These are phyloP conservation scores for Festucalex cinctus DNA, from an alignment of 2,113 vertebrate genomes.

Conservation along the genomic window DNA sequence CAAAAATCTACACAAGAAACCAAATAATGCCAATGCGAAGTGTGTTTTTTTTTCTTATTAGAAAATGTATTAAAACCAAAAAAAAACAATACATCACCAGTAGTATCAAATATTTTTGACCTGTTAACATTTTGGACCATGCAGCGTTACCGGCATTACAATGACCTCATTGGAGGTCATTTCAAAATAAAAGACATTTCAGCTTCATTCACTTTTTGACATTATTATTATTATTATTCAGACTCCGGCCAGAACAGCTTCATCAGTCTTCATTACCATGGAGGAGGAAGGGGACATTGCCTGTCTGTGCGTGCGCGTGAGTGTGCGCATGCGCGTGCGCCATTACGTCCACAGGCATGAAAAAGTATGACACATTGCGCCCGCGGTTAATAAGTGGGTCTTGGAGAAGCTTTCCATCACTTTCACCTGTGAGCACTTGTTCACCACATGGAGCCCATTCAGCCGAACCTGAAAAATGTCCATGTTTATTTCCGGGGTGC, in stretches of 20 bases:
- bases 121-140: too few relatives aligned
- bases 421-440: conserved; percentile 48
- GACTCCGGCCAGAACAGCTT: conserved; percentile 28
- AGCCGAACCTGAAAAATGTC: not conserved
- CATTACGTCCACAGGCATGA: conserved; percentile 56
- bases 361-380: conserved; percentile 39
- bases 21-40: not conserved
- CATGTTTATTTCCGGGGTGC: conserved; percentile 9
- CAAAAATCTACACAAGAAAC: too few relatives aligned
- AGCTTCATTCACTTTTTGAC: conserved; percentile 9
- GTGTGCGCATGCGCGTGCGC: conserved; percentile 25
- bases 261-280: conserved; percentile 49
- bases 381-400: conserved; percentile 15
- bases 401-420: conserved; percentile 24
- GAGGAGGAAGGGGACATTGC: conserved; percentile 22
- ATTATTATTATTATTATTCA: conserved; percentile 45
- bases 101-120: too few relatives aligned
- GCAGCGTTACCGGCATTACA: conserved; percentile 6
- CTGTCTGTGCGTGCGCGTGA: conserved; percentile 24
- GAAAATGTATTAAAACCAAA: too few relatives aligned
- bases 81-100: not conserved
- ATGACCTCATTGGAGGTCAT: not conserved
- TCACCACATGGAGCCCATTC: not conserved
- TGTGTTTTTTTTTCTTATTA: too few relatives aligned
- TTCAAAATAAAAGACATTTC: conserved; percentile 3